These are phyloP conservation scores for Manacus vitellinus DNA, from an alignment of 2,113 vertebrate species.

Conservation along the genomic window DNA sequence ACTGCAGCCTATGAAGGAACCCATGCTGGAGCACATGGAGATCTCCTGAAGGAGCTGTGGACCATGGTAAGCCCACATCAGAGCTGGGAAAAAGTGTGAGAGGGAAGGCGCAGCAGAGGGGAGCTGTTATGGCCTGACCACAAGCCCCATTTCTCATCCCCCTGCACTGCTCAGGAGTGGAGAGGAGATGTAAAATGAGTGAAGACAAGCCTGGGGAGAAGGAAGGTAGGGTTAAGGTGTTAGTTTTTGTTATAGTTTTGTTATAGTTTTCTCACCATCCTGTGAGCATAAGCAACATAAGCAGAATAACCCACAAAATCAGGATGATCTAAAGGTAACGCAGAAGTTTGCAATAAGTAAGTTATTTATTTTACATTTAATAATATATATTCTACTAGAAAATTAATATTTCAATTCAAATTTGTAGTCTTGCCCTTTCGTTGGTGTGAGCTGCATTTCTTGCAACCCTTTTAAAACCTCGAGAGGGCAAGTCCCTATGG, in stretches of 20 bases:
- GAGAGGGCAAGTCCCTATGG: neutral
- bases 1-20: neutral
- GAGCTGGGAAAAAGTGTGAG: neutral
- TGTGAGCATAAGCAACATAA: neutral
- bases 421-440: neutral
- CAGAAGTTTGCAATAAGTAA: neutral
- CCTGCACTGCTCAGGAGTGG: fast-evolving
- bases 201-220: neutral
- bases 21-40: neutral
- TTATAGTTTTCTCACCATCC: neutral
- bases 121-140: neutral
- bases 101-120: neutral
- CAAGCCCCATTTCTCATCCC: fast-evolving
- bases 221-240: neutral
- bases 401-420: neutral
- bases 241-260: neutral
- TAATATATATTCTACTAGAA: neutral
- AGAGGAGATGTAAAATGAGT: fast-evolving
- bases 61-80: fast-evolving
- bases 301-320: neutral
- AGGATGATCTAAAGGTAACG: neutral
- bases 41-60: neutral
- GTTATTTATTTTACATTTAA: neutral
- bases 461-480: neutral
- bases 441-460: neutral